Evolutionary conservation across 2,113 vertebrate genomes (phyloP), one percentile per base, ranked within the genome.

Genomic region (Pheucticus melanocephalus): DNA sequence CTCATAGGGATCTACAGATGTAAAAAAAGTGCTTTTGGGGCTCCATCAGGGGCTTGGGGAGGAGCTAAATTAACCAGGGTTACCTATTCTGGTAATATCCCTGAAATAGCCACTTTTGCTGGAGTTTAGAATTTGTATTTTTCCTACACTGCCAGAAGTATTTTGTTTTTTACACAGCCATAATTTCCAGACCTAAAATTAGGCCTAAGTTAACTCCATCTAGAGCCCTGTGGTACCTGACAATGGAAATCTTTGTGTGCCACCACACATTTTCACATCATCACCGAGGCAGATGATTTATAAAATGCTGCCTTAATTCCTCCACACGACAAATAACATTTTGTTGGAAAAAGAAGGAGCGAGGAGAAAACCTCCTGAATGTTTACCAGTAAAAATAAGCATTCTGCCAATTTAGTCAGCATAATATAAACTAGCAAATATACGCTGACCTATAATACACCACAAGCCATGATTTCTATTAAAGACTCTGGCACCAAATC

Each of bases 401-500:
- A 59, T 40, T 78, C 90, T 94, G 97, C 97, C 97, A 98, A 95
- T 95, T 95, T 72, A 96, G 97, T 94, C 95, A 96, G 95, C 93
- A 95, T 94, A 95, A 96, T 94, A 96, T 88, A 98, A 98, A 97
- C 97, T 79, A 91, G 93, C 95, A 97, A 97, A 97, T 73, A 97
- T 86, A 97, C 89, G 33, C 96, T 77, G 93, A 96, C 96, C 97
- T 94, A 88, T 71, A 98, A 96, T 82, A 98, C 95, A 95, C 92
- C 94, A 92, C 97, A 97, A 98, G 96, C 97, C 96, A 98, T 95
- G 96, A 93, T 97, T 98, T 97, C 98, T 98, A 98, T 98, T 98
- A 98, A 98, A 97, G 97, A 98, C 97, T 96, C 98, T 99, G 99
- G 99, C 98, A 98, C 96, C 53, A 88, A 96, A 97, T 95, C 97